These are phyloP conservation scores for Tinamus guttatus DNA, from an alignment of 2,113 vertebrate genomes.

Conservation along the genomic window DNA sequence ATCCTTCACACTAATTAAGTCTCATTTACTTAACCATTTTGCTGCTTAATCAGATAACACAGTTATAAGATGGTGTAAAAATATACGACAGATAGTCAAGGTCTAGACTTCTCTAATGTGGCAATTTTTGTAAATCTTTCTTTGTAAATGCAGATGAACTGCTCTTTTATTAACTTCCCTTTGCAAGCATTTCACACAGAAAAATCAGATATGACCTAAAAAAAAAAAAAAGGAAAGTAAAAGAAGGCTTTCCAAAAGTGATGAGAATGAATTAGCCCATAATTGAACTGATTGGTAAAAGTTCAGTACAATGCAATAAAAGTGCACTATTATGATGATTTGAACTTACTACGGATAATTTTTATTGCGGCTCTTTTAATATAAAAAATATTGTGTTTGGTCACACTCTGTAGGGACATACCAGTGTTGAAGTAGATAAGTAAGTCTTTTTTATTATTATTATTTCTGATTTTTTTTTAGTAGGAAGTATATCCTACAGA, in stretches of 20 bases:
- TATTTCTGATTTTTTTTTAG: no score
- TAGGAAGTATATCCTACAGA: neutral
- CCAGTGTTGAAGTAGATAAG: neutral
- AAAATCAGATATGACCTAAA: slow-evolving; percentile 65
- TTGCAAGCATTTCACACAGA: slow-evolving; percentile 63
- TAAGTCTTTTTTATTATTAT: neutral
- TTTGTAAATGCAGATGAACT: slow-evolving; percentile 60
- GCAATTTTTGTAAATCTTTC: slow-evolving; percentile 62
- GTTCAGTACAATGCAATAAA: slow-evolving; percentile 51
- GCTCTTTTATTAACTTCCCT: slow-evolving; percentile 66
- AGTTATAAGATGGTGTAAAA: slow-evolving; percentile 48
- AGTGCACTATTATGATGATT: slow-evolving; percentile 39
- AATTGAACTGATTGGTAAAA: slow-evolving; percentile 65
- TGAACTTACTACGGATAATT: slow-evolving; percentile 25
- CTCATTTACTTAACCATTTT: slow-evolving; percentile 71
- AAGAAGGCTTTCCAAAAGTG: slow-evolving; percentile 33
- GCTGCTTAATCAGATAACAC: slow-evolving; percentile 61
- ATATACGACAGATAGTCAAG: slow-evolving; percentile 69
- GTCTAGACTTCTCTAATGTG: slow-evolving; percentile 67
- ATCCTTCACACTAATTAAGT: slow-evolving; percentile 60
- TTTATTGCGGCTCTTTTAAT: slow-evolving; percentile 27
- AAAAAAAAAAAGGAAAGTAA: slow-evolving; percentile 29
- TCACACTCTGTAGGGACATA: neutral
- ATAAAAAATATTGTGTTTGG: neutral
- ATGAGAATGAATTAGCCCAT: slow-evolving; percentile 62